A percentile compares a stretch with the other conserved stretches of the same genome.
These are phyloP conservation scores for Drosophila malerkotliana DNA, from an alignment of 1,140 invertebrate species.

Conservation along the genomic window DNA sequence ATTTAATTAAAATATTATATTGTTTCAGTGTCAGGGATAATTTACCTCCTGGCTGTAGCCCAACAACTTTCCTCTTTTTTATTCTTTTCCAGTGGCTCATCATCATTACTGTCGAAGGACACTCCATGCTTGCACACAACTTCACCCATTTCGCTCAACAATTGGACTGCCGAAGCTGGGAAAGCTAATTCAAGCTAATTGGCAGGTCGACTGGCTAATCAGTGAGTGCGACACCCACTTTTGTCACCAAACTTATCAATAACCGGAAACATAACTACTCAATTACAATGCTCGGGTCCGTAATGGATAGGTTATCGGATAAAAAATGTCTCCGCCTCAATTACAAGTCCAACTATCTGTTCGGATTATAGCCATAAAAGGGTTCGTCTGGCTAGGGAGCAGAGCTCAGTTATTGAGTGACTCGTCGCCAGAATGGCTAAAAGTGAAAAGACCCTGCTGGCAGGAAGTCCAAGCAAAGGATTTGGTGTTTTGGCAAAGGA, in stretches of 20 bases:
- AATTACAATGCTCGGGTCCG: conserved; percentile 54
- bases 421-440: conserved; percentile 49
- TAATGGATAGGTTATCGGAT: conserved; percentile 47
- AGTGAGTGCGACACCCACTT: conserved; percentile 43
- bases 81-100: conserved; percentile 17
- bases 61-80: background rate
- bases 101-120: conserved; percentile 28
- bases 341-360: conserved; percentile 18
- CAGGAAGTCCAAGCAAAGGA: background rate
- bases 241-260: conserved; percentile 47
- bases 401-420: conserved; percentile 27
- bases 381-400: background rate
- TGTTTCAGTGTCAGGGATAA: background rate
- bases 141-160: conserved; percentile 37
- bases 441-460: conserved; percentile 1
- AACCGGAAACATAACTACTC: conserved; percentile 63
- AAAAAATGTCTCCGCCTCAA: conserved; percentile 19
- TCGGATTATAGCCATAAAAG: conserved; percentile 27
- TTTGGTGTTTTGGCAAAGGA: conserved; percentile 46
- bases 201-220: conserved; percentile 48
- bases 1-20: background rate
- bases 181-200: conserved; percentile 47
- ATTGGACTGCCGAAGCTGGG: conserved; percentile 19
- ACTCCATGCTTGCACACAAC: conserved; percentile 23
- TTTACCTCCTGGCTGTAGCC: conserved; percentile 37